Percentiles rank a stretch among this genome's conserved stretches.
These are phyloP conservation scores for Dichetophora obliterata DNA, from an alignment of 2,888 invertebrate species.

Conservation along the genomic window DNA sequence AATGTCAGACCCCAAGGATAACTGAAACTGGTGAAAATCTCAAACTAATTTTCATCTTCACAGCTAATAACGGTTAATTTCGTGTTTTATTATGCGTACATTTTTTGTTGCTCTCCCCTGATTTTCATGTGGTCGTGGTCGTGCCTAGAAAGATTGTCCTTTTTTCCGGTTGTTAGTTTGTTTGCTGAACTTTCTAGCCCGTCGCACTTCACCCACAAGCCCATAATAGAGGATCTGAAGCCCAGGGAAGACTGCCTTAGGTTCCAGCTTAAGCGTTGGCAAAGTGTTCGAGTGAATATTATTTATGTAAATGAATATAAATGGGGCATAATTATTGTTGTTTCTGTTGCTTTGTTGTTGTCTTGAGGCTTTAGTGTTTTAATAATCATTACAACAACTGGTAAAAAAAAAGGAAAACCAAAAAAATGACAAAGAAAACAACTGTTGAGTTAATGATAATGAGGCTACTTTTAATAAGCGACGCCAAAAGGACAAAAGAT, in stretches of 20 bases:
- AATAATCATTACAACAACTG: background rate
- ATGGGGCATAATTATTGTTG: constrained; percentile 23
- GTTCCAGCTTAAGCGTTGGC: background rate
- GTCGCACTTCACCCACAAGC: no score
- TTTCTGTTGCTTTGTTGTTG: constrained; percentile 5
- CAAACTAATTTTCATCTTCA: constrained; percentile 34
- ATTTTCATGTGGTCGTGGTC: background rate
- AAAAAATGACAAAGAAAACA: background rate
- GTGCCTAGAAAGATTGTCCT: background rate
- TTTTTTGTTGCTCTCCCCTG: background rate
- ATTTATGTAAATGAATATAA: constrained; percentile 34
- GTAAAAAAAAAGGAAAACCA: background rate
- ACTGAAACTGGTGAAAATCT: constrained; percentile 16
- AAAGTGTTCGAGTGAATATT: constrained; percentile 23
- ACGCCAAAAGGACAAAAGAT: constrained; percentile 17
- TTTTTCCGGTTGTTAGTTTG: constrained; percentile 7
- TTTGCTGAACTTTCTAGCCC: background rate
- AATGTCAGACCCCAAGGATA: background rate
- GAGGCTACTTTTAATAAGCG: constrained; percentile 7
- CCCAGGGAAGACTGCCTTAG: no score
- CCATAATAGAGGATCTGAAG: no score
- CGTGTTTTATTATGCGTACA: background rate
- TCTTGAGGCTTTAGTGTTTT: background rate
- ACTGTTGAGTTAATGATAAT: constrained; percentile 29
- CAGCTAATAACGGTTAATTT: constrained; percentile 38